phyloP scores from a whole-genome alignment of 2,113 vertebrate genomes.

The Dryoscopus gambensis region DNA sequence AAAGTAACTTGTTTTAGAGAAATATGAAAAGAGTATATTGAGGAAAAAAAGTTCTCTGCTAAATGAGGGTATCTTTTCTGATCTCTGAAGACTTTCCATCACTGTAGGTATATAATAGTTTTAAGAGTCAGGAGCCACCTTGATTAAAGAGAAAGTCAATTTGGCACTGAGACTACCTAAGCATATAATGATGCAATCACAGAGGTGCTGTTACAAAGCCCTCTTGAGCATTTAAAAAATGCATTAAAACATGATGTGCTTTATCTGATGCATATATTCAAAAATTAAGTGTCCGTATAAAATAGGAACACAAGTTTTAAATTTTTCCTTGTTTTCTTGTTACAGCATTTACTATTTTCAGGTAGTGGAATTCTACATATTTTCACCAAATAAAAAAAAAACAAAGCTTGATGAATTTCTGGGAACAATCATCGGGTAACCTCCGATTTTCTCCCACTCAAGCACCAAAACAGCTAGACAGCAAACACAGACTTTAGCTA shows the following conservation, averaged over 20 bases:
- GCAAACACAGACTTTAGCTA: not conserved
- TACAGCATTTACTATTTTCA: not conserved
- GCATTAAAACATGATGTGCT: not conserved
- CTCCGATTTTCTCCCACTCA: not conserved
- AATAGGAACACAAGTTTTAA: not conserved
- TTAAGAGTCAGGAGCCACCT: not conserved
- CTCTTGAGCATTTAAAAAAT: not conserved
- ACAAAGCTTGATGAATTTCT: not conserved
- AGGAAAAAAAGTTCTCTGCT: not conserved
- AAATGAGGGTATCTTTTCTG: not conserved
- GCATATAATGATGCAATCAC: not conserved
- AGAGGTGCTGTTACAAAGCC: not conserved
- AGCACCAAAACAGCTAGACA: not conserved
- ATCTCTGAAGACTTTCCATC: not conserved
- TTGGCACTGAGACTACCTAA: not conserved
- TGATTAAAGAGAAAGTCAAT: not conserved
- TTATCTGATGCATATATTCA: not conserved
- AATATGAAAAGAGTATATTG: not conserved
- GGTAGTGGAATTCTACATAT: not conserved
- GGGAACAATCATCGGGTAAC: fast-evolving
- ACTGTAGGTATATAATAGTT: not conserved
- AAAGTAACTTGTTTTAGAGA: not conserved
- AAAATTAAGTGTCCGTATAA: not conserved
- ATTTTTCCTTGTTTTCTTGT: not conserved
- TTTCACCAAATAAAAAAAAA: not conserved